These are phyloP conservation scores for Trichogramma dendrolimi DNA, from an alignment of 2,888 invertebrate genomes.

Conservation along the genomic window DNA sequence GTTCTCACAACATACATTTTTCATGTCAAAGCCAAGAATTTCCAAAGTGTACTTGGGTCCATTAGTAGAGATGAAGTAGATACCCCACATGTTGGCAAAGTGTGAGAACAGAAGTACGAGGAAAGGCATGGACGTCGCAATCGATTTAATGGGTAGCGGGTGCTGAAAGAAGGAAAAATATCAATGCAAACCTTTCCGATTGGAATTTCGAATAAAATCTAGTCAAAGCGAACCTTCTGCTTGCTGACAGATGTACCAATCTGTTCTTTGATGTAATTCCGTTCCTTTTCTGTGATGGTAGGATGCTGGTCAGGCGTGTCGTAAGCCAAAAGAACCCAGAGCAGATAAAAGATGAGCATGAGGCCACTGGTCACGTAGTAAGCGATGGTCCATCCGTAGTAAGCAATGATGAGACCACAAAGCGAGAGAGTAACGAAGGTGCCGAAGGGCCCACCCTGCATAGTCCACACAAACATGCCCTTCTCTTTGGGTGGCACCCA, in stretches of 20 bases:
- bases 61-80: constrained; percentile 73
- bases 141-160: constrained; percentile 63
- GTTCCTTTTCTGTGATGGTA: constrained; percentile 62
- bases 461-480: constrained; percentile 70
- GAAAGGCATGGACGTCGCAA: constrained; percentile 66
- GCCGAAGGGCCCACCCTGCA: constrained; percentile 66
- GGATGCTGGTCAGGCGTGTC: constrained; percentile 65
- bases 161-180: constrained; percentile 54
- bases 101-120: constrained; percentile 65
- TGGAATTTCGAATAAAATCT: constrained; percentile 45
- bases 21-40: constrained; percentile 68
- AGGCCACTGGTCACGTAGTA: constrained; percentile 64
- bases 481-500: constrained; percentile 75
- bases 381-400: constrained; percentile 66
- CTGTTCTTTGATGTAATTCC: constrained; percentile 57
- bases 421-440: constrained; percentile 69
- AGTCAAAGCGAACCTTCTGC: constrained; percentile 36
- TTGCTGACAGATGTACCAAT: constrained; percentile 46
- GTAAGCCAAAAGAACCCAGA: constrained; percentile 65
- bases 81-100: constrained; percentile 76
- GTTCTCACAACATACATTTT: constrained; percentile 43
- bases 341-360: constrained; percentile 57
- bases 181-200: not conserved
- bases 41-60: constrained; percentile 75
- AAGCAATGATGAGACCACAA: constrained; percentile 63